phyloP scores from a whole-genome alignment of 2,797 vertebrate genomes.

The Chelidonichthys spinosus region DNA sequence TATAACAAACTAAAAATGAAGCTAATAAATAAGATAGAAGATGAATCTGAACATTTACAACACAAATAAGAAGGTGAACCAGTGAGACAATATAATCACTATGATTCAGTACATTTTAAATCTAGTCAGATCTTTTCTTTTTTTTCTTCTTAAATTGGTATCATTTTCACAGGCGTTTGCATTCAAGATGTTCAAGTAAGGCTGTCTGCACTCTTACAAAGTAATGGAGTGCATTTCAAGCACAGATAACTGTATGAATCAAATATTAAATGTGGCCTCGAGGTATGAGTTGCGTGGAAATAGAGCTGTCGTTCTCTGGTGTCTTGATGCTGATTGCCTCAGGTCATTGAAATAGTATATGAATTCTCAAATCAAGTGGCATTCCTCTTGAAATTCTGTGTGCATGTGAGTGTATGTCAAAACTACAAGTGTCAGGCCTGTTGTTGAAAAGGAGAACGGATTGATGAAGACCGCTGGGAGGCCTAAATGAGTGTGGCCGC shows the following conservation, averaged over 20 bases:
- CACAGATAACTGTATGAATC: neutral
- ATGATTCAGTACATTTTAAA: neutral
- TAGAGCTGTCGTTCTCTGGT: constrained; percentile 30
- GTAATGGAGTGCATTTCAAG: neutral
- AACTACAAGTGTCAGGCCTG: constrained; percentile 40
- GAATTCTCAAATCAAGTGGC: constrained; percentile 37
- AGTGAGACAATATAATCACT: neutral
- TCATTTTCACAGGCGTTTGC: neutral
- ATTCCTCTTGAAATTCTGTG: constrained; percentile 42
- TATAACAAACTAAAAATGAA: too few species aligned
- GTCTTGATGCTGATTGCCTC: constrained; percentile 31
- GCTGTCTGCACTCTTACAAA: neutral
- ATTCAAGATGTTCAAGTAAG: neutral
- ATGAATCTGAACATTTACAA: too few species aligned
- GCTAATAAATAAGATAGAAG: too few species aligned
- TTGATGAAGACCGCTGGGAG: constrained; percentile 77
- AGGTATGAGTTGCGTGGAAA: neutral
- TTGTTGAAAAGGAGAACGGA: constrained; percentile 72
- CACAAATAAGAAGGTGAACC: neutral
- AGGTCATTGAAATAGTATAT: constrained; percentile 44
- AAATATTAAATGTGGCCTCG: neutral
- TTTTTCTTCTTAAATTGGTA: neutral
- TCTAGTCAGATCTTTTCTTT: neutral
- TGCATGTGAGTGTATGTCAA: constrained; percentile 24
- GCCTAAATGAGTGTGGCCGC: constrained; percentile 49